phyloP scores from a whole-genome alignment of 2,888 invertebrate genomes.

The Eudemis profundana region DNA sequence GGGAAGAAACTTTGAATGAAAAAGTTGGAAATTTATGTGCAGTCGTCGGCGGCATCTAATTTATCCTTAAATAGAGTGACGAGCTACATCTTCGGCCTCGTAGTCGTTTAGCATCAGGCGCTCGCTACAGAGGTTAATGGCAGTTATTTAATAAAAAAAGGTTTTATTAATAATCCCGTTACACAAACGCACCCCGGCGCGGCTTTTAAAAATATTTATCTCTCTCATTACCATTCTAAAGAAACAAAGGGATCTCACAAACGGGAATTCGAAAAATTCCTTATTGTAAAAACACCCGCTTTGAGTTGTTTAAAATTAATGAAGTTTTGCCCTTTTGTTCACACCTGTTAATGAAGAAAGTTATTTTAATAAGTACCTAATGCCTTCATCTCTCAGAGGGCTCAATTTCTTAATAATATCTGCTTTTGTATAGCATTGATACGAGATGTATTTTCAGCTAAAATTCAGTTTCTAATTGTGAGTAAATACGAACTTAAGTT shows the following conservation, averaged over 20 bases:
- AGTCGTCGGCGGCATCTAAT: no score
- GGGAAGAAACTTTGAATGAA: no score
- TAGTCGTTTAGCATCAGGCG: no score
- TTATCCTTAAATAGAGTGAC: no score
- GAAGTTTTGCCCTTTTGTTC: conserved; percentile 42
- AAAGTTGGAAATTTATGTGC: no score
- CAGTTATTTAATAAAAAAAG: no score
- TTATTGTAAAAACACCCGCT: conserved; percentile 41
- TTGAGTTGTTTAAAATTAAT: conserved; percentile 43
- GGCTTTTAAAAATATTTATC: conserved; percentile 15
- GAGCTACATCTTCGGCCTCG: no score
- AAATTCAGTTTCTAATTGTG: not conserved
- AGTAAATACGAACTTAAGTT: not conserved
- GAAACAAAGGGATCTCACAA: conserved; percentile 25
- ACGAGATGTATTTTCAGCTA: not conserved
- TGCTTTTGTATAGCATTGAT: conserved; percentile 13
- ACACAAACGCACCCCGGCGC: not conserved
- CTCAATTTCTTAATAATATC: conserved; percentile 37
- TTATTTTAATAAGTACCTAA: conserved; percentile 39
- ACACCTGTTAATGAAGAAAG: conserved; percentile 44
- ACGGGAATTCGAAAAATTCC: conserved; percentile 34
- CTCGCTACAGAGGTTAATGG: no score
- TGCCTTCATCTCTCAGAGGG: conserved; percentile 29
- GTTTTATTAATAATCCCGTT: not conserved
- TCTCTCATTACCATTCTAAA: conserved; percentile 30